Evolutionary conservation across 2,888 invertebrate species (phyloP), one percentile per base, ranked within the genome.

Genomic region (Girardia tigrina): DNA sequence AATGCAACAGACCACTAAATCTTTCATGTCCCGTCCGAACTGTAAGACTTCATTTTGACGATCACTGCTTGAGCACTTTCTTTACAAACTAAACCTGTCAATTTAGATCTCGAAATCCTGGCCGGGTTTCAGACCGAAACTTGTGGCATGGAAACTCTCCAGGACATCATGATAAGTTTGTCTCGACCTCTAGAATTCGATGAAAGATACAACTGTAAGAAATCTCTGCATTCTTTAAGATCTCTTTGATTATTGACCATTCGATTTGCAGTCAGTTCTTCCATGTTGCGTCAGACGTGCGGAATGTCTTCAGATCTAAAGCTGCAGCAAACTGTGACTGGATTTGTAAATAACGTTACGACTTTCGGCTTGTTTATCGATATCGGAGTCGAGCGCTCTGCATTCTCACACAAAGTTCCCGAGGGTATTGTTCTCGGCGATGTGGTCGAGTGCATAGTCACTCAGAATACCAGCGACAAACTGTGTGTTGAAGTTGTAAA

Each of bases 401-500:
- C 56, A 56, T 56, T 56, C 23, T 4, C 56, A 8, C 56, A 56
- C n/a, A 56, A 56, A 56, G 56, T 56, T 12, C 56, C 56, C 4
- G 2, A 56, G n/a, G 56, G 56, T 8, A 56, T 56, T n/a, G 56
- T 56, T 56, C 56, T 56, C 23, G 56, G 56, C 23, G 56, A 56
- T n/a, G 56, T 56, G n/a, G 56, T 56, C n/a, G 56, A 56, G n/a
- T 56, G 56, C 56, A 56, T 4, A 56, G n/a, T 56, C n/a, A 56
- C 56, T 16, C 56, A 56, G 56, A 6, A 20, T n/a, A 56, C n/a
- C 4, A 20, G 20, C n/a, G 56, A 56, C n/a, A 56, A 56, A n/a
- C 56, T 56, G n/a, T n/a, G 56, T 56, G 56, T 56, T 56, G 56
- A 56, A n/a, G 56, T 56, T 56, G n/a, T 56, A 56, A 4, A n/a